phyloP scores from a whole-genome alignment of 2,113 vertebrate species.

The Xiphias gladius region DNA sequence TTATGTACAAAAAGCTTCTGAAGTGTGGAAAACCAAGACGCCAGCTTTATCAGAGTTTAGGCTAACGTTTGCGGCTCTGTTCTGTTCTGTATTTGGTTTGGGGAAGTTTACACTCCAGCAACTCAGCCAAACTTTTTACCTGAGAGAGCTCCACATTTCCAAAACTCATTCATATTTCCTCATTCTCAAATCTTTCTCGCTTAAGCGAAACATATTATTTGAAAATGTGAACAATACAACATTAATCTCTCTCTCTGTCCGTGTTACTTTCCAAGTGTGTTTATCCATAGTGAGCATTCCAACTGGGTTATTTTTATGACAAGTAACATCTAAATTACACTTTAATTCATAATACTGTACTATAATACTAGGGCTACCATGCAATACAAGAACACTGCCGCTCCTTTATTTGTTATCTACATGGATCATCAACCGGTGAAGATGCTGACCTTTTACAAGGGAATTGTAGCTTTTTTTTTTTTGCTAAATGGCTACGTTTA shows the following conservation, averaged over 20 bases:
- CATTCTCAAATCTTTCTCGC: neutral
- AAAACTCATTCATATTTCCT: too few species aligned
- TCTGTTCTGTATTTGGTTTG: neutral
- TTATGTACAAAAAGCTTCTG: neutral
- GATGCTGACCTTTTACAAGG: too few species aligned
- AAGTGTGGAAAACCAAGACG: too few species aligned
- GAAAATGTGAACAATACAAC: neutral
- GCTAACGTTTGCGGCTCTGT: too few species aligned
- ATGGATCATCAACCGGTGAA: neutral
- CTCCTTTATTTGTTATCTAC: neutral
- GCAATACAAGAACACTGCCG: neutral
- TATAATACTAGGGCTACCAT: neutral
- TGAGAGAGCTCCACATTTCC: too few species aligned
- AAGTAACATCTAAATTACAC: neutral
- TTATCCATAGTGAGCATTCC: neutral
- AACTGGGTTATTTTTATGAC: neutral
- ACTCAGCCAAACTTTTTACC: neutral
- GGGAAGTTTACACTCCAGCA: neutral
- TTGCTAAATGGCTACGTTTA: too few species aligned
- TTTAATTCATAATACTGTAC: neutral
- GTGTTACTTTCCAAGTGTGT: neutral
- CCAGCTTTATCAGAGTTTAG: neutral
- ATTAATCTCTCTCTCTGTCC: neutral
- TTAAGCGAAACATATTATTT: neutral
- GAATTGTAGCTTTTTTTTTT: too few species aligned